These are phyloP conservation scores for Diachasmimorpha longicaudata DNA, from an alignment of 1,140 invertebrate genomes.

Conservation along the genomic window DNA sequence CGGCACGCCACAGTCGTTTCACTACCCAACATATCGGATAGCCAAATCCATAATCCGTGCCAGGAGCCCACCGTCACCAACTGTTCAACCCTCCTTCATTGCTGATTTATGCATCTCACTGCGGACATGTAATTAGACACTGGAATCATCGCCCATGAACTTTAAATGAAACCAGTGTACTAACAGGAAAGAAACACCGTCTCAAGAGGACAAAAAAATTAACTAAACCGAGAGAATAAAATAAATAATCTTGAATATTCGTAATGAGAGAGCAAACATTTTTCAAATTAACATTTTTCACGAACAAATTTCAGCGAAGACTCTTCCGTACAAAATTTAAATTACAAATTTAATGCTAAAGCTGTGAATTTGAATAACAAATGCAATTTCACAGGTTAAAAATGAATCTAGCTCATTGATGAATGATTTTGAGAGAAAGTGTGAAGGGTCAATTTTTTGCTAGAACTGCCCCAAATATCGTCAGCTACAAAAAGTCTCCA, in stretches of 20 bases:
- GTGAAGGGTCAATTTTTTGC: too few species aligned
- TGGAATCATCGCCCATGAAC: slow-evolving; percentile 22
- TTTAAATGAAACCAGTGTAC: not conserved
- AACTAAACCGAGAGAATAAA: not conserved
- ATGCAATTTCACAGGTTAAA: too few species aligned
- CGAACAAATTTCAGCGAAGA: too few species aligned
- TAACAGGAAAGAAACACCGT: not conserved
- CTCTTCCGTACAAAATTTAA: too few species aligned
- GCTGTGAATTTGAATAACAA: too few species aligned
- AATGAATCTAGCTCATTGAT: too few species aligned
- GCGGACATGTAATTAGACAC: slow-evolving; percentile 11
- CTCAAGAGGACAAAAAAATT: not conserved
- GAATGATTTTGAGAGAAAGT: too few species aligned
- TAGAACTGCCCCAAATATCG: too few species aligned
- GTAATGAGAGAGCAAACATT: too few species aligned
- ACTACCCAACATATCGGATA: slow-evolving; percentile 27
- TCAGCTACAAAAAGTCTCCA: too few species aligned
- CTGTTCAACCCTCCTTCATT: not conserved
- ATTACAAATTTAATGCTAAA: too few species aligned
- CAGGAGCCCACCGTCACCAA: not conserved
- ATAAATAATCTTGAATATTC: not conserved
- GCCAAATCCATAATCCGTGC: not conserved
- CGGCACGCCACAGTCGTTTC: slow-evolving; percentile 40
- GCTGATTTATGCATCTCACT: slow-evolving; percentile 4
- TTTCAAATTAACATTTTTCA: too few species aligned